Conservation (phyloP, 2,113 vertebrate genomes). For the Chaetops frenatus region DNA sequence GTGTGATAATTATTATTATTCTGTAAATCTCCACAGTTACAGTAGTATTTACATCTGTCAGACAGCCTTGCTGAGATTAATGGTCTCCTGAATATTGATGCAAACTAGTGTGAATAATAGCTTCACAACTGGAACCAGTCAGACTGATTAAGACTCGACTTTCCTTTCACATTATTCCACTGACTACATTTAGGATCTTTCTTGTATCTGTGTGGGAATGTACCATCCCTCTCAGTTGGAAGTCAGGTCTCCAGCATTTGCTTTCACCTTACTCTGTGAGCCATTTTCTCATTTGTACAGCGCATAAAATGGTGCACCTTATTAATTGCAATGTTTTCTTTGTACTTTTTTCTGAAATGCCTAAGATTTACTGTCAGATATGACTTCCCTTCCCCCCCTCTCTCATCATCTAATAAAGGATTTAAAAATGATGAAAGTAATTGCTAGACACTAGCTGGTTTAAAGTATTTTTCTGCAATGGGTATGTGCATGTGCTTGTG, state of each 20-base stretch:
- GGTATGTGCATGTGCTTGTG: not conserved
- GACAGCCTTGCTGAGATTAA: not conserved
- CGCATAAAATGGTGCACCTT: not conserved
- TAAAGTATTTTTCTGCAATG: not conserved
- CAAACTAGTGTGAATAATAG: not conserved
- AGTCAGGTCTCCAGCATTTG: not conserved
- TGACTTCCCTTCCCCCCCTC: not conserved
- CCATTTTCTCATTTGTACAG: not conserved
- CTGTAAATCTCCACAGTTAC: not conserved
- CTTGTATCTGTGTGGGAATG: not conserved
- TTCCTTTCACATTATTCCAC: not conserved
- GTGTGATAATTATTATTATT: not conserved
- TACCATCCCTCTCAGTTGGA: not conserved
- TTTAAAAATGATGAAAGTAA: not conserved
- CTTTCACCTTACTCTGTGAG: not conserved
- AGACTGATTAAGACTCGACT: not conserved
- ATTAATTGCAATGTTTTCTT: not conserved
- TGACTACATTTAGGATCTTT: not conserved
- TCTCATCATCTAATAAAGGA: not conserved
- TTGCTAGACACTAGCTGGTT: not conserved
- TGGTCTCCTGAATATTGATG: not conserved
- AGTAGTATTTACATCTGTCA: not conserved
- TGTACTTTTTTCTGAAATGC: not conserved
- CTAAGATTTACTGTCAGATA: not conserved
- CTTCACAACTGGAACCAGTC: not conserved